Evolutionary conservation across 37 sponge, comb jelly and placozoan genomes (phyloP), one percentile per base, ranked within the genome.

Genomic region (Theonella swinhoei): DNA sequence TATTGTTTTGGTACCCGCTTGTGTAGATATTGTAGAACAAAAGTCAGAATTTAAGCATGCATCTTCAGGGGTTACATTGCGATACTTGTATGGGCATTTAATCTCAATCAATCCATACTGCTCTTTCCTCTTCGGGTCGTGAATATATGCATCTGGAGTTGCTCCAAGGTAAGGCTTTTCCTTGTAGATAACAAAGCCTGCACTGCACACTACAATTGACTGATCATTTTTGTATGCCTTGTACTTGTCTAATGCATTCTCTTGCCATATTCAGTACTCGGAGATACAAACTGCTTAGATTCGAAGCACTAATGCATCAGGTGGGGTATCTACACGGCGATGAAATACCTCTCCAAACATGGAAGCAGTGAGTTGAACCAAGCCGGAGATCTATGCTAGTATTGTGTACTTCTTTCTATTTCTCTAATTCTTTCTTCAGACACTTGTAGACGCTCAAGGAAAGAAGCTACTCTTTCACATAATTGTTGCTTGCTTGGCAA

Each of bases 81-180:
- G 63, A 29, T n/a, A 24, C 42, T n/a, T 26, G 43, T 73, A 83
- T 28, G 84, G 84, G 30, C 86, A 85, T 36, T 85, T 85, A 1
- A 79, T 71, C 60, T 71, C 5, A 24, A 64, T 14, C 23, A 84
- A 76, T 4, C 87, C 87, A 78, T 71, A 86, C 3, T 42, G 47
- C 62, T 74, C 40, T 3, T 59, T 24, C 30, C 22, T 39, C 5
- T 35, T 30, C 1, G 88, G 81, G 26, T 87, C 76, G 47, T 68
- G 61, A 8, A 87, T 82, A 54, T 34, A 29, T 8, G 66, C 77
- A 87, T 80, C 88, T 26, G 88, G 88, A 39, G 80, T 64, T 47
- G 73, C 86, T 28, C 87, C 87, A 63, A 87, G 66, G 39, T 47
- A 87, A 2, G 80, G 80, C 39, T 79, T 33, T 20, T 43, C 28